A percentile compares a stretch with the other conserved stretches of the same genome.
phyloP scores from a whole-genome alignment of 2,888 invertebrate genomes.

The Pardosa pseudoannulata region DNA sequence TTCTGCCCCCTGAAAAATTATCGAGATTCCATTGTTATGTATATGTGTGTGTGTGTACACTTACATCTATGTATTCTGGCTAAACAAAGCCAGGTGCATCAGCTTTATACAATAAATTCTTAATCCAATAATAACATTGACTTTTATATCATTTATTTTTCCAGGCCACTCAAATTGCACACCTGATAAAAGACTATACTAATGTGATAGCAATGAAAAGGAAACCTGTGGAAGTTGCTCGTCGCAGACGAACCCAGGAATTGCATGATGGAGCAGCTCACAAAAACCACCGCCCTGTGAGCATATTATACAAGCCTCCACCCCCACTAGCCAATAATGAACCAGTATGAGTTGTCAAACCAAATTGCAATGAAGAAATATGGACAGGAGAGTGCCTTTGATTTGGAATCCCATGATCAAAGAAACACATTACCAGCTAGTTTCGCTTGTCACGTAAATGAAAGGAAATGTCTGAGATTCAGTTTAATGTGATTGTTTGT shows the following conservation, averaged over 20 bases:
- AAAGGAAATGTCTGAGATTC: constrained; percentile 11
- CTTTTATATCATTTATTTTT: too few relatives aligned
- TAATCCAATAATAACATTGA: too few relatives aligned
- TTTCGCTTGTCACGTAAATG: background rate
- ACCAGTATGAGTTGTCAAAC: constrained; percentile 36
- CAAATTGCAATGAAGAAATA: constrained; percentile 10
- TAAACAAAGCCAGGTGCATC: too few relatives aligned
- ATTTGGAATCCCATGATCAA: constrained; percentile 30
- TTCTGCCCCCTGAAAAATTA: too few relatives aligned
- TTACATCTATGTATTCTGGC: too few relatives aligned
- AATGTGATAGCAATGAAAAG: constrained; percentile 80
- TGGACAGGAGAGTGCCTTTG: constrained; percentile 62
- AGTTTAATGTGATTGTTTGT: constrained; percentile 14
- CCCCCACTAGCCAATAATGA: constrained; percentile 74
- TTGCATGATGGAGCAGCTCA: constrained; percentile 56
- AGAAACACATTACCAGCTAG: background rate
- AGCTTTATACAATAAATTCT: too few relatives aligned
- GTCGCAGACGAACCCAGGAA: constrained; percentile 61
- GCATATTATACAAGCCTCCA: constrained; percentile 75
- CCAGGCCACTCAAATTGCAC: constrained; percentile 95
- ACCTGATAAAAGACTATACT: constrained; percentile 92
- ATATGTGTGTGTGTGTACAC: too few relatives aligned
- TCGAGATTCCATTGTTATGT: too few relatives aligned
- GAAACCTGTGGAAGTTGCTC: constrained; percentile 64
- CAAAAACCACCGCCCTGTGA: constrained; percentile 73